Base-by-base conservation (phyloP, 1,140 invertebrate species). In the Mylabris phalerata region DNA sequence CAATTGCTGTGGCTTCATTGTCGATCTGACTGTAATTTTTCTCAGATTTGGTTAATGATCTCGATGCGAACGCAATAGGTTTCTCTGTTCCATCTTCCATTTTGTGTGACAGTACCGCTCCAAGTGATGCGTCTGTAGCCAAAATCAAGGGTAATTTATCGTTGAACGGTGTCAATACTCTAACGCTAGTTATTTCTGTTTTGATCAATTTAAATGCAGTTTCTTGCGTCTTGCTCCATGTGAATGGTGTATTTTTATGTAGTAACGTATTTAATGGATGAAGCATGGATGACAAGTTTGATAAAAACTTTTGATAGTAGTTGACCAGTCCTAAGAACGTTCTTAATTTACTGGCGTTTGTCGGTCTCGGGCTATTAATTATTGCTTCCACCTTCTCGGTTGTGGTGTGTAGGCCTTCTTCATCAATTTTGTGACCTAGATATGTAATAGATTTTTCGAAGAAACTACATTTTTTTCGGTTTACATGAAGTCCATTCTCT, bases 231-330 rank as follows among this genome's bases (percentile, higher is more conserved):
- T 11, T 9, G 3, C n/a, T 40, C 59, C 63, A 65, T 19, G 54
- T 42, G 32, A 59, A 68, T 27, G 25, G 43, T 19, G 10, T n/a
- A 9, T 64, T 56, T 51, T 63, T 63, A 44, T 65, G 55, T 25
- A 59, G 39, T 47, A 54, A 48, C 6, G 4, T 13, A n/a, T 24
- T 9, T 1, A 57, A 24, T 10, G 46, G 43, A 44, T 50, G n/a
- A 9, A 38, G 11, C 7, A 49, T 57, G 1, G 11, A 43, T 13
- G 55, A 49, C 6, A 26, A 40, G 47, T 55, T 47, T 45, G 50
- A 51, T 11, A 75, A 58, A 50, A 71, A 76, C 39, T 63, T 56
- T 11, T 48, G 48, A 41, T 74, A 76, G 58, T 70, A 71, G 38
- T 67, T 72, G 0, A 72, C 48, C 26, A 76, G 41, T 4, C 70